Conservation (phyloP, 2,113 vertebrate species). For the Albula goreensis region DNA sequence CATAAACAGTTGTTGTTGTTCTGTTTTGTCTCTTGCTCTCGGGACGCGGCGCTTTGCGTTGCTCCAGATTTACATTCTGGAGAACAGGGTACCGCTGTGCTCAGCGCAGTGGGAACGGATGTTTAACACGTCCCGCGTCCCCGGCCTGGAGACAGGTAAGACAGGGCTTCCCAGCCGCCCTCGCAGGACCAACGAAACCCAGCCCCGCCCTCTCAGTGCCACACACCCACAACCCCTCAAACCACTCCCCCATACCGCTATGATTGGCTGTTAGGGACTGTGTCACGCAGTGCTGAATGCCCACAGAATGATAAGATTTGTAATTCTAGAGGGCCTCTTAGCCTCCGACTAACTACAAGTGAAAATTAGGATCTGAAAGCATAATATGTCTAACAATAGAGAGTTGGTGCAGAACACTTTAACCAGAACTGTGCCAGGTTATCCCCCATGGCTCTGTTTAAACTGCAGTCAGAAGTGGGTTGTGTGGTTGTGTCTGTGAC, state of each 20-base stretch:
- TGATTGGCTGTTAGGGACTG: not conserved
- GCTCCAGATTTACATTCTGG: conserved; percentile 87
- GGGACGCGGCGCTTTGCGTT: conserved; percentile 51
- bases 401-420: not conserved
- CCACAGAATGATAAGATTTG: not conserved
- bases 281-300: not conserved
- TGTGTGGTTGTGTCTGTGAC: conserved; percentile 45
- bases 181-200: conserved; percentile 14
- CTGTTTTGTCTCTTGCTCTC: conserved; percentile 59
- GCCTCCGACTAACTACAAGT: too few species aligned
- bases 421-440: not conserved
- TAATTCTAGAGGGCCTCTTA: not conserved
- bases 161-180: conserved; percentile 41
- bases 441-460: not conserved
- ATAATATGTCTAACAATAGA: too few species aligned
- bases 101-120: conserved; percentile 96
- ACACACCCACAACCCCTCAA: conserved; percentile 43
- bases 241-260: conserved; percentile 39
- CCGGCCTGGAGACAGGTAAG: conserved; percentile 90
- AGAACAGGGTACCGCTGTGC: conserved; percentile 89
- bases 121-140: conserved; percentile 91
- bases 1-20: conserved; percentile 65
- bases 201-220: conserved; percentile 35
- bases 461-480: not conserved
- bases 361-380: too few species aligned